Evolutionary conservation across 1,140 invertebrate genomes (phyloP).

Genomic region (Habropoda laboriosa): DNA sequence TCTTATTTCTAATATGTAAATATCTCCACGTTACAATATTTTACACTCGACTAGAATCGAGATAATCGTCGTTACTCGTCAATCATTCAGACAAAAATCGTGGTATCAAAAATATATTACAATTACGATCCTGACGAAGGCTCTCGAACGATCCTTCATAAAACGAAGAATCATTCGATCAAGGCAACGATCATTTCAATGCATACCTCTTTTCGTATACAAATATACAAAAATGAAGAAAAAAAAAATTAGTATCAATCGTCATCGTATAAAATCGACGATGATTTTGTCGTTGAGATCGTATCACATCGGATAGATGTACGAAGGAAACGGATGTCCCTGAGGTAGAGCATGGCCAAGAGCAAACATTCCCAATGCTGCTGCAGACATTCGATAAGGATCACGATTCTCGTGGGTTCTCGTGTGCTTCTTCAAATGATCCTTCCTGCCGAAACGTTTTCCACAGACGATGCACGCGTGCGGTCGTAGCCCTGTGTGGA

Average conservation of each 20-base stretch:
- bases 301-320: conserved; percentile 45
- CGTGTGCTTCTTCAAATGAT: conserved; percentile 92
- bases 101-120: conserved; percentile 32
- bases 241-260: neutral
- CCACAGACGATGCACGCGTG: conserved; percentile 90
- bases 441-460: conserved; percentile 94
- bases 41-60: neutral
- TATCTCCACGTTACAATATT: neutral
- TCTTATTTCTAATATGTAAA: neutral
- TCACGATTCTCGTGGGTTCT: conserved; percentile 84
- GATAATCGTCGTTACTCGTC: neutral
- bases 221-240: neutral
- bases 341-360: neutral
- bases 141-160: neutral
- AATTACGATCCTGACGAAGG: neutral
- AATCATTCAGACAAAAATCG: neutral
- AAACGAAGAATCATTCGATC: neutral
- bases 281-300: neutral
- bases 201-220: too few relatives aligned
- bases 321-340: conserved; percentile 32
- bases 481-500: conserved; percentile 92
- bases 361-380: conserved; percentile 39
- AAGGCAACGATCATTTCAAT: neutral
- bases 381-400: conserved; percentile 54
- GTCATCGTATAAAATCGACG: neutral